Evolutionary conservation across 2,113 vertebrate genomes (phyloP), one percentile per base, ranked within the genome.

Genomic region (Progne subis): DNA sequence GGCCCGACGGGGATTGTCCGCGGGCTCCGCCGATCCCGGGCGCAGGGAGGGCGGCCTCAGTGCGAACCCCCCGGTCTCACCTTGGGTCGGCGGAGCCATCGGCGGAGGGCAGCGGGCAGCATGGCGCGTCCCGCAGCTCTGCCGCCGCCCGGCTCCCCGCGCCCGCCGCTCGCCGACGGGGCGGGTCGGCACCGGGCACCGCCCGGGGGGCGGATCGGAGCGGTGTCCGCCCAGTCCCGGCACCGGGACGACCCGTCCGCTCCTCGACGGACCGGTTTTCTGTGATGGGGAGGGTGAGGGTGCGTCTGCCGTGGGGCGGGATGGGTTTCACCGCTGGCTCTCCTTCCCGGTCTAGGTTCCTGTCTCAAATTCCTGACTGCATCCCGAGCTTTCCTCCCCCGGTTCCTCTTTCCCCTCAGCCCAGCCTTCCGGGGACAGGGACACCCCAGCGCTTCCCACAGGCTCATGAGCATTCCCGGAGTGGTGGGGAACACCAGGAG

Each of bases 21-120:
- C 18, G 15, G 14, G 31, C 31, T 59, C 37, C 17, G 16, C 31
- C 31, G 37, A 17, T 67, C 17, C 44, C 44, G 16, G 61, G 61
- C 11, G 8, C 24, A 20, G 11, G 7, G 29, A 46, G 18, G 6
- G 55, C 18, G 29, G 29, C 6, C 32, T 53, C 49, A 11, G 39
- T 11, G 18, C 12, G 8, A 8, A 2, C 10, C 8, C 18, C 44
- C 15, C 25, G 43, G 14, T 37, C 26, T 96, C 94, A 98, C 98
- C 97, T 97, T 98, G 34, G 98, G 98, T 75, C 96, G 94, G 83
- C 94, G 91, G 50, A 98, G 96, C 97, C 98, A 98, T 31, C 96
- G 95, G 82, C 96, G 96, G 67, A 98, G 79, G 14, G 87, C 94
- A 50, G 97, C 90, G 63, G 97, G 96, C 94, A 98, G 95, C 98